A percentile compares a stretch with the other conserved stretches of the same genome.
Conservation (phyloP, 2,113 vertebrate genomes). For the Apodemus sylvaticus region DNA sequence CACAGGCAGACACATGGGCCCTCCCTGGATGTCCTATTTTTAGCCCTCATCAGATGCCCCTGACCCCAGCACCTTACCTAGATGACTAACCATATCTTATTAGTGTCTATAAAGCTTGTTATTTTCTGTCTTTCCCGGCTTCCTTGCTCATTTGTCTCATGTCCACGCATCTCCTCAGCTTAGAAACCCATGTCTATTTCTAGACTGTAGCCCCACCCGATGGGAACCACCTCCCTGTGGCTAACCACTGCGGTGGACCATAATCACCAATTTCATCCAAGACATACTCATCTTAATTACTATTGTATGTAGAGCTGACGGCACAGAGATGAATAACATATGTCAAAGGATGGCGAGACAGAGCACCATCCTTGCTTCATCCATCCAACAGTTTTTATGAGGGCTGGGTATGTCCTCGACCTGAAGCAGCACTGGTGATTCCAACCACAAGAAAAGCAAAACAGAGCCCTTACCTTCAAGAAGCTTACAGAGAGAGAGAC, state of each 20-base stretch:
- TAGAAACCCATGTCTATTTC: slow-evolving; percentile 40
- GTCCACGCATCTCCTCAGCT: background rate
- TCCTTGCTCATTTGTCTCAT: background rate
- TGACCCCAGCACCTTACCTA: background rate
- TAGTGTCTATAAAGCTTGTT: background rate
- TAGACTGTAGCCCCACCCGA: background rate
- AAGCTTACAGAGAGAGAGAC: background rate
- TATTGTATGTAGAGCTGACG: background rate
- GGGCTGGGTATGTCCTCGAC: background rate
- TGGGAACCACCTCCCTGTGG: background rate
- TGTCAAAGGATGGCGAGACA: background rate
- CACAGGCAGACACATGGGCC: background rate
- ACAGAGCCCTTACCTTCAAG: background rate
- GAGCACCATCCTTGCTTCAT: background rate
- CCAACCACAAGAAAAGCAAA: background rate
- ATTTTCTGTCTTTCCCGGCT: slow-evolving; percentile 1
- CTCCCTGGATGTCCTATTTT: slow-evolving; percentile 5
- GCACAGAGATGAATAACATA: background rate
- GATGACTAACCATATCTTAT: background rate
- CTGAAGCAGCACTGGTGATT: background rate
- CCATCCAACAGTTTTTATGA: background rate
- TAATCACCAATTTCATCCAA: background rate
- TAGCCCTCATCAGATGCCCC: background rate
- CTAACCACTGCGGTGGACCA: background rate
- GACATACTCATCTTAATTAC: background rate